Base-by-base conservation (phyloP, 1,140 invertebrate species). In the Hyphantria cunea region DNA sequence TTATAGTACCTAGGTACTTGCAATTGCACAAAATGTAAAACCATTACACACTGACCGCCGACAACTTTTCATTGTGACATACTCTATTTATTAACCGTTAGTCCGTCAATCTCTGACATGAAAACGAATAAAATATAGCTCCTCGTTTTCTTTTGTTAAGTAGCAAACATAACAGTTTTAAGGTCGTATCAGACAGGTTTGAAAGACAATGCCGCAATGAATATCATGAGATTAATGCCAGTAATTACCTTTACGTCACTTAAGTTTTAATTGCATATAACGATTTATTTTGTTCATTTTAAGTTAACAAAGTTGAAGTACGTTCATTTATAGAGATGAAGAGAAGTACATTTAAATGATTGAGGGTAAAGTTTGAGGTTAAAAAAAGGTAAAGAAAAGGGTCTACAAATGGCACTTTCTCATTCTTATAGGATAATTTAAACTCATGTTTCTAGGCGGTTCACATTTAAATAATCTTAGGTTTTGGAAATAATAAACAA, bases 41-140 rank as follows among this genome's bases (percentile, higher is more conserved):
- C 17, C 17, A 25, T 25, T 25, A 25, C 17, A 25, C 17, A 25
- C 17, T 25, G 17, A 5, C 17, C 17, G 25, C 7, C 10, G 47
- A 64, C 51, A 47, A 49, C 60, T 59, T 47, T 48, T 54, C 50
- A 48, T 25, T 25, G 17, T 32, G 17, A 15, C 17, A 25, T 56
- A n/a, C 15, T 64, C 62, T 55, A 62, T 68, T 68, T 68, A 44
- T 72, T 53, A 59, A 11, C n/a, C 54, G 50, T 51, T 49, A 50
- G 32, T 45, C 45, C 63, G 62, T 58, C 65, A 71, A 68, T 68
- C 65, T 68, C 50, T 61, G 39, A 52, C 14, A 62, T 42, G 52
- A 58, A 37, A 56, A 53, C 56, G 56, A 65, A 8, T 58, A 25
- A 13, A 53, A 53, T 4, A 41, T n/a, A 34, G 51, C 39, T 52